Evolutionary conservation across 2,113 vertebrate genomes (phyloP).

Genomic region (Myrmecophaga tridactyla): DNA sequence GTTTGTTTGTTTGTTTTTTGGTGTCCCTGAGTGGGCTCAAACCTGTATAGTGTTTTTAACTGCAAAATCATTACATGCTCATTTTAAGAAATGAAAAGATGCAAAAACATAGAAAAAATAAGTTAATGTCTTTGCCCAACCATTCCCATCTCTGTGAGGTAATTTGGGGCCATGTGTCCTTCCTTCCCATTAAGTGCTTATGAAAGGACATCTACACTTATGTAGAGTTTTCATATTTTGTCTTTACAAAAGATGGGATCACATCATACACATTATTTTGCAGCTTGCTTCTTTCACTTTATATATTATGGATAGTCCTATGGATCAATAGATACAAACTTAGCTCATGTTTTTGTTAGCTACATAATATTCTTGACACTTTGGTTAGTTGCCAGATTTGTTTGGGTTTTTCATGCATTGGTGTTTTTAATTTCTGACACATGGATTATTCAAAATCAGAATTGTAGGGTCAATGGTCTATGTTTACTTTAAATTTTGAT

Average conservation of each 20-base stretch:
- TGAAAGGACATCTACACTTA: neutral
- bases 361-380: neutral
- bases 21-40: no score
- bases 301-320: neutral
- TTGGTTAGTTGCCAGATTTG: neutral
- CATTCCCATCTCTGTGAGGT: neutral
- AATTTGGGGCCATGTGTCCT: fast-evolving
- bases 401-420: neutral
- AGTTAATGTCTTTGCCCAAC: neutral
- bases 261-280: neutral
- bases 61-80: neutral
- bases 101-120: neutral
- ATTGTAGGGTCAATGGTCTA: neutral
- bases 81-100: neutral
- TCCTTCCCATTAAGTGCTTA: neutral
- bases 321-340: neutral
- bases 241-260: neutral
- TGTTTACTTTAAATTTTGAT: neutral
- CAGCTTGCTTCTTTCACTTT: neutral
- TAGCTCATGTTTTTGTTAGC: neutral
- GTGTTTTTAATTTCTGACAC: neutral
- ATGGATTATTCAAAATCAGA: neutral
- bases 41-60: neutral
- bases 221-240: neutral
- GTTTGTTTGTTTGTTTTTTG: neutral